Conservation (phyloP, 2,888 invertebrate genomes). For the Blomia tropicalis region DNA sequence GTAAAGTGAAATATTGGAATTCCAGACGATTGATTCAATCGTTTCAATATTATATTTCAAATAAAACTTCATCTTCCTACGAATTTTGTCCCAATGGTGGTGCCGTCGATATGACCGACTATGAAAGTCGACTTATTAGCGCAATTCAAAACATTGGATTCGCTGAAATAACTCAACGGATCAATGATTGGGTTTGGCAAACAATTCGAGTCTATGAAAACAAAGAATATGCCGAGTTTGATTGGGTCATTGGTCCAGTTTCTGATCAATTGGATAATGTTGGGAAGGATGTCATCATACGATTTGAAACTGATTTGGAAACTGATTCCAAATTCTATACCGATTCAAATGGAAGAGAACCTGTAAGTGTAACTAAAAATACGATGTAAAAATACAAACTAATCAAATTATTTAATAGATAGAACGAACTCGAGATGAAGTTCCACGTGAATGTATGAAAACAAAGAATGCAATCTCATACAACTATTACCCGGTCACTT, state of each 20-base stretch:
- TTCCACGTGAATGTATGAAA: not conserved
- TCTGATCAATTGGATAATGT: slow-evolving; percentile 36
- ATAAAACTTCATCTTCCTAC: not conserved
- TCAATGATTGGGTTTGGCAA: slow-evolving; percentile 49
- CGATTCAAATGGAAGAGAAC: slow-evolving; percentile 80
- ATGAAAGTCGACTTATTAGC: not conserved
- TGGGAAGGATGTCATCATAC: slow-evolving; percentile 68
- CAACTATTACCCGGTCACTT: slow-evolving; percentile 8
- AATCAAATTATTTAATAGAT: too few species aligned
- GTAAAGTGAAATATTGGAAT: not conserved
- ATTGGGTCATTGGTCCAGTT: slow-evolving; percentile 45
- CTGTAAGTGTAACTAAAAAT: slow-evolving; percentile 35
- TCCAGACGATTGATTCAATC: not conserved
- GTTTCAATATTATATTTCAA: not conserved
- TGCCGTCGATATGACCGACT: not conserved
- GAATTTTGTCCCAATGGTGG: not conserved
- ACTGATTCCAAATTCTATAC: slow-evolving; percentile 58
- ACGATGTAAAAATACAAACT: too few species aligned
- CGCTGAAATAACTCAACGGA: not conserved
- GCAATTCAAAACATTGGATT: not conserved
- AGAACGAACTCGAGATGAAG: not conserved
- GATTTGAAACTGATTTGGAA: slow-evolving; percentile 49
- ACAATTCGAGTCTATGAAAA: slow-evolving; percentile 50
- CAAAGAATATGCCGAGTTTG: slow-evolving; percentile 41
- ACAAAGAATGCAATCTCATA: slow-evolving; percentile 44